Evolutionary conservation across 2,113 vertebrate species (phyloP).

Genomic region (Sterna hirundo): DNA sequence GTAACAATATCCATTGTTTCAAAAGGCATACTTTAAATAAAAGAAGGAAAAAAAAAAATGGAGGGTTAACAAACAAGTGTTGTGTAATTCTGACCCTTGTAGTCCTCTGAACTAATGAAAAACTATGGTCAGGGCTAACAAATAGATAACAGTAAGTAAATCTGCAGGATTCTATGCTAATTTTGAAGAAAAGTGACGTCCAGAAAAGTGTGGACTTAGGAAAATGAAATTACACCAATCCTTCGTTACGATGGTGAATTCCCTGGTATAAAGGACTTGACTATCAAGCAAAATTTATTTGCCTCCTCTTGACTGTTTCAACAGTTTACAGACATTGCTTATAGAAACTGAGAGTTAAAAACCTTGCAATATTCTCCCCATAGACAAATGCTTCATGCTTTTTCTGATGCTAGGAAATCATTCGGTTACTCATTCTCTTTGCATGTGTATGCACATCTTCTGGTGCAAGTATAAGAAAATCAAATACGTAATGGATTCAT

Average conservation of each 20-base stretch:
- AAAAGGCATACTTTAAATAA: not conserved
- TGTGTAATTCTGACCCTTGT: not conserved
- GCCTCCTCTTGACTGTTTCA: not conserved
- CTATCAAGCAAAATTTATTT: not conserved
- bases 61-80: fast-evolving
- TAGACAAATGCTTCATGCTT: not conserved
- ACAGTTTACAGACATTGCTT: not conserved
- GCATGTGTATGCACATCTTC: not conserved
- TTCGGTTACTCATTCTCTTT: not conserved
- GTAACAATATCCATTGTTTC: not conserved
- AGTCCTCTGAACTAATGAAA: not conserved
- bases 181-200: not conserved
- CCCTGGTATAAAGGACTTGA: not conserved
- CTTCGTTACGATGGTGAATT: not conserved
- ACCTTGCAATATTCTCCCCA: not conserved
- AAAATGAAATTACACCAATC: not conserved
- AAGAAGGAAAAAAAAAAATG: not conserved
- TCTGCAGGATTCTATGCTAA: not conserved
- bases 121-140: not conserved
- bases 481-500: not conserved
- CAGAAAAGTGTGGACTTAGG: not conserved
- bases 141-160: not conserved
- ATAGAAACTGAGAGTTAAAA: not conserved
- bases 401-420: not conserved
- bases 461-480: not conserved